Evolutionary conservation across 35 echinoderm and acorn worm species (phyloP), one percentile per base, ranked within the genome.

Genomic region (Stichopus chloronotus): DNA sequence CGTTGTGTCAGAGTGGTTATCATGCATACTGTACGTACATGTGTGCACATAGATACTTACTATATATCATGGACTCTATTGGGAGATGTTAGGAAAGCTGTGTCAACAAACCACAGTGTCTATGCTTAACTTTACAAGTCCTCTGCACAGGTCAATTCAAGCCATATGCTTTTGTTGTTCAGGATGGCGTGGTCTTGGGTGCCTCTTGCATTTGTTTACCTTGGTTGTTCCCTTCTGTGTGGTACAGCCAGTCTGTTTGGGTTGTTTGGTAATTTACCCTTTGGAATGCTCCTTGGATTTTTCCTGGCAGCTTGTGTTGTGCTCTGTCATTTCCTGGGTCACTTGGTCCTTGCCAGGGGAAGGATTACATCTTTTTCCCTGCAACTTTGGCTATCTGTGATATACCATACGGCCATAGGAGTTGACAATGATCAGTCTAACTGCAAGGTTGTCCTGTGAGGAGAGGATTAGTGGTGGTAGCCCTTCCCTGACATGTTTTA

Each of bases 161-260:
- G 56, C 82, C 82, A 85, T 85, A 85, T 85, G 82, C 55, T 58
- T 53, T 85, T 58, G 82, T 85, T 85, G 82, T 85, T 85, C 82
- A 85, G 82, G 82, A 85, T 85, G 58, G 17, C 55, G 82, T 85
- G 82, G 82, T 85, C 55, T 85, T 85, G 55, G 82, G 58, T 85
- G 54, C 56, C 82, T 58, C 55, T 22, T 19, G 57, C 13, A 57
- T 84, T 84, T 84, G 81, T 84, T 84, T 84, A 57, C 57, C 81
- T 84, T 57, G 54, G 81, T 53, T 84, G 81, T 84, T 55, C n/a
- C n/a, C n/a, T n/a, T n/a, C 56, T 84, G 21, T 57, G 54, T 22
- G 24, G 53, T n/a, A 84, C 53, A 84, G 10, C 78, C 81, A 84
- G 81, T n/a, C 20, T 22, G 54, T 57, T 21, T 57, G 81, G 57